These are phyloP conservation scores for Adelosebastes latens DNA, from an alignment of 2,797 vertebrate genomes.

Conservation along the genomic window DNA sequence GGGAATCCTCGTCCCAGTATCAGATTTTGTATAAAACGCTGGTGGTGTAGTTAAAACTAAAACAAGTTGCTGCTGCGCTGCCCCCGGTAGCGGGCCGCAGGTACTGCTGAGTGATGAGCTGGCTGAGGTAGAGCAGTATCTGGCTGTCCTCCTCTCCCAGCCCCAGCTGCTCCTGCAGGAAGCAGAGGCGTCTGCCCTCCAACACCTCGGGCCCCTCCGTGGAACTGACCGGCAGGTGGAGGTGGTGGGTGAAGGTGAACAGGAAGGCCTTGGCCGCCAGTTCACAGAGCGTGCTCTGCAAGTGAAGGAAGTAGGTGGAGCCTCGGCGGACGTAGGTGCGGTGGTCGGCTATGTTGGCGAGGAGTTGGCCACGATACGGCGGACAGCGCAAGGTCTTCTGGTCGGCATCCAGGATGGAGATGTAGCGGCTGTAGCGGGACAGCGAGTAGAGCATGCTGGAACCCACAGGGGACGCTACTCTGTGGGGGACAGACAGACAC, in stretches of 20 bases:
- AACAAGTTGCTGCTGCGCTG: constrained; percentile 68
- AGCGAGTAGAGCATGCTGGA: constrained; percentile 88
- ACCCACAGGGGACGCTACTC: constrained; percentile 86
- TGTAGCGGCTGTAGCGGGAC: constrained; percentile 94
- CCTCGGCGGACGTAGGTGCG: constrained; percentile 94
- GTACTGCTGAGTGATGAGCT: constrained; percentile 92
- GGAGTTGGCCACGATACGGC: constrained; percentile 87
- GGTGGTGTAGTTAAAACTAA: constrained; percentile 94
- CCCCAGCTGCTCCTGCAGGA: constrained; percentile 90
- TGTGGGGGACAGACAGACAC: constrained; percentile 57
- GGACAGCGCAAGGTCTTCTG: constrained; percentile 94
- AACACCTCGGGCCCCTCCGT: constrained; percentile 82
- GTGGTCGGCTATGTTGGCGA: constrained; percentile 91
- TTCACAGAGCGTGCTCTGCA: constrained; percentile 89
- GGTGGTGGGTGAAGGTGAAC: constrained; percentile 94
- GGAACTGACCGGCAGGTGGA: constrained; percentile 90
- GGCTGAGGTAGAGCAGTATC: constrained; percentile 93
- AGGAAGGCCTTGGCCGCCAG: constrained; percentile 94
- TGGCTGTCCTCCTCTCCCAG: constrained; percentile 89
- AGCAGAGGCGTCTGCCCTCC: constrained; percentile 85
- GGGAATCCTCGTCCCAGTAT: constrained; percentile 41
- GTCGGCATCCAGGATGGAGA: constrained; percentile 93
- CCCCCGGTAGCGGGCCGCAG: constrained; percentile 79
- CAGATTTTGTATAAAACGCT: constrained; percentile 98
- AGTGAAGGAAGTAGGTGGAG: constrained; percentile 95